phyloP scores from a whole-genome alignment of 2,888 invertebrate species.

The Dinocampus coccinellae region DNA sequence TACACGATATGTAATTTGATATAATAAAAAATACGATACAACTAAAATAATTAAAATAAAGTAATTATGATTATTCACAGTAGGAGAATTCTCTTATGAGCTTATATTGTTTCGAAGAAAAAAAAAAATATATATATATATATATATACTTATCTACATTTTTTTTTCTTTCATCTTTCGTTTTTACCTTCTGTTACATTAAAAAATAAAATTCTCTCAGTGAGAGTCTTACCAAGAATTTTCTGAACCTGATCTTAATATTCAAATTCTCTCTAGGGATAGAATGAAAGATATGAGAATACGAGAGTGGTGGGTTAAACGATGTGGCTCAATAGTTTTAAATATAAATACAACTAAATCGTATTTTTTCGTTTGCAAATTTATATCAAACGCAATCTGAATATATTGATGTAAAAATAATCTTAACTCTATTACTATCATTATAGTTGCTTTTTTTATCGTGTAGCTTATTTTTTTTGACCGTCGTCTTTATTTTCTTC shows the following conservation, averaged over 20 bases:
- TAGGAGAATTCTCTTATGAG: no score
- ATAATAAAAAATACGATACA: background rate
- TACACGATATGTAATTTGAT: background rate
- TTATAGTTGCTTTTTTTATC: background rate
- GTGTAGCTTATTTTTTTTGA: background rate
- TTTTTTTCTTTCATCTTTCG: background rate
- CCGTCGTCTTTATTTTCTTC: background rate
- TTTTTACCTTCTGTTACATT: background rate
- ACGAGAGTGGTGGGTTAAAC: slow-evolving; percentile 25
- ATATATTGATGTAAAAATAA: background rate
- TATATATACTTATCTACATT: background rate
- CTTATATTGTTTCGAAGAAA: no score
- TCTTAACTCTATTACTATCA: background rate
- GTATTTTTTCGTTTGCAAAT: background rate
- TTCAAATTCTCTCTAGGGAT: slow-evolving; percentile 48
- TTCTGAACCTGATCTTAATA: slow-evolving; percentile 53
- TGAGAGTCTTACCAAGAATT: slow-evolving; percentile 30
- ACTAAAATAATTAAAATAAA: background rate
- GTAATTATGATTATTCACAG: background rate
- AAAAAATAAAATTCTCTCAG: background rate
- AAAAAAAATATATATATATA: no score
- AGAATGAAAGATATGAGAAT: background rate
- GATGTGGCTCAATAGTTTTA: slow-evolving; percentile 15
- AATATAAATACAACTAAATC: slow-evolving; percentile 1
- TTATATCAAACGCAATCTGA: slow-evolving; percentile 8